phyloP scores from a whole-genome alignment of 2,888 invertebrate species.

The Yponomeuta cagnagella region DNA sequence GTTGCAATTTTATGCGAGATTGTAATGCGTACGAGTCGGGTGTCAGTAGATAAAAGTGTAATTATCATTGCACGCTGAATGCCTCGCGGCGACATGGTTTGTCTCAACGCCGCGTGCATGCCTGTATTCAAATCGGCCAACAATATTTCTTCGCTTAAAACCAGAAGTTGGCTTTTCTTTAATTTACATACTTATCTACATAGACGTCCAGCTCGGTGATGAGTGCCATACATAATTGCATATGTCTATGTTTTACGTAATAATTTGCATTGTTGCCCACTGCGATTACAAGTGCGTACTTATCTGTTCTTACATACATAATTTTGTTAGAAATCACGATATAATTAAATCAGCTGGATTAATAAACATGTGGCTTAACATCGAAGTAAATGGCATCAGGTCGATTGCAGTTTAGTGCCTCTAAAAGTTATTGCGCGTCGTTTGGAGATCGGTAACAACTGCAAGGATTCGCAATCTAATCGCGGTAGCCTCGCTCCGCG shows the following conservation, averaged over 20 bases:
- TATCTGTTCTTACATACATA: neutral
- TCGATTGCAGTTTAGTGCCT: constrained; percentile 35
- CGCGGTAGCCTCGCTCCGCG: constrained; percentile 41
- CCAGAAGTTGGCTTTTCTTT: neutral
- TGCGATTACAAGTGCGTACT: neutral
- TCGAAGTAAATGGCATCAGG: constrained; percentile 23
- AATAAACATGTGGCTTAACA: constrained; percentile 12
- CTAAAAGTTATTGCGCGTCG: constrained; percentile 15
- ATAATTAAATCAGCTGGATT: constrained; percentile 3
- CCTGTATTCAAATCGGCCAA: constrained; percentile 30
- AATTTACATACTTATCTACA: constrained; percentile 3
- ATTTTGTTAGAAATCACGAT: constrained; percentile 10
- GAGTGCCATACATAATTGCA: neutral
- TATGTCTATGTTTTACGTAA: neutral
- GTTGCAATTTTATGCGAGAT: constrained; percentile 60
- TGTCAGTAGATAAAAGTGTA: constrained; percentile 45
- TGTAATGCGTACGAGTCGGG: constrained; percentile 39
- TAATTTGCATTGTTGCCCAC: constrained; percentile 9
- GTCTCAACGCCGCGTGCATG: constrained; percentile 30
- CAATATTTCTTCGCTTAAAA: constrained; percentile 10
- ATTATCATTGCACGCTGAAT: constrained; percentile 37
- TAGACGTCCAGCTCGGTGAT: neutral
- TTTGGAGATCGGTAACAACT: constrained; percentile 15
- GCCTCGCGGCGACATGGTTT: constrained; percentile 20
- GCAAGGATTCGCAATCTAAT: constrained; percentile 65